These are phyloP conservation scores for Ophonus ardosiacus DNA, from an alignment of 2,888 invertebrate species.

Conservation along the genomic window DNA sequence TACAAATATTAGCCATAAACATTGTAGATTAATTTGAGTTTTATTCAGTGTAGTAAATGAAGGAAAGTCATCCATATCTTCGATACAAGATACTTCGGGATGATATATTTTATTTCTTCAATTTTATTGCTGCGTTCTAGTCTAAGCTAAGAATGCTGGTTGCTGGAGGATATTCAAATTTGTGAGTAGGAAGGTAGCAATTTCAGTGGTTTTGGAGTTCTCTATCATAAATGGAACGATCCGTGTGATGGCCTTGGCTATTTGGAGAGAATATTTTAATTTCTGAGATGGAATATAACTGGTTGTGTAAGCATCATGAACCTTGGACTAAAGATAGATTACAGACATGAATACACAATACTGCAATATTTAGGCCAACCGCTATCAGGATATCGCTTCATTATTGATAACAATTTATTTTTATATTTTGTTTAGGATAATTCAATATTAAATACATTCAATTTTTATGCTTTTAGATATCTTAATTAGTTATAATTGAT, in stretches of 20 bases:
- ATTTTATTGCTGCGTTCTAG: conserved; percentile 4
- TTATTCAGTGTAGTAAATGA: not conserved
- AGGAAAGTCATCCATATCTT: not conserved
- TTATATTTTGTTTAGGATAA: conserved; percentile 6
- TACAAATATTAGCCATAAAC: not conserved
- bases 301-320: conserved; percentile 48
- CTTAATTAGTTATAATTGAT: too few species aligned
- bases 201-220: conserved; percentile 3
- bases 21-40: not conserved
- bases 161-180: conserved; percentile 19
- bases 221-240: conserved; percentile 38
- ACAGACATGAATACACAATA: conserved; percentile 37
- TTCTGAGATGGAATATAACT: conserved; percentile 46
- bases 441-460: not conserved
- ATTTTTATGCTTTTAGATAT: not conserved
- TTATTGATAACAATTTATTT: conserved; percentile 39
- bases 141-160: conserved; percentile 20
- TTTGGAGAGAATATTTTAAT: conserved; percentile 45
- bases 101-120: not conserved
- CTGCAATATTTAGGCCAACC: conserved; percentile 42
- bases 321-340: conserved; percentile 49
- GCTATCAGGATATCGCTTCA: conserved; percentile 22
- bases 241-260: conserved; percentile 23
- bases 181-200: conserved; percentile 38
- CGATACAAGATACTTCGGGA: not conserved